phyloP scores from a whole-genome alignment of 2,797 vertebrate species.

The Lagocephalus sceleratus region DNA sequence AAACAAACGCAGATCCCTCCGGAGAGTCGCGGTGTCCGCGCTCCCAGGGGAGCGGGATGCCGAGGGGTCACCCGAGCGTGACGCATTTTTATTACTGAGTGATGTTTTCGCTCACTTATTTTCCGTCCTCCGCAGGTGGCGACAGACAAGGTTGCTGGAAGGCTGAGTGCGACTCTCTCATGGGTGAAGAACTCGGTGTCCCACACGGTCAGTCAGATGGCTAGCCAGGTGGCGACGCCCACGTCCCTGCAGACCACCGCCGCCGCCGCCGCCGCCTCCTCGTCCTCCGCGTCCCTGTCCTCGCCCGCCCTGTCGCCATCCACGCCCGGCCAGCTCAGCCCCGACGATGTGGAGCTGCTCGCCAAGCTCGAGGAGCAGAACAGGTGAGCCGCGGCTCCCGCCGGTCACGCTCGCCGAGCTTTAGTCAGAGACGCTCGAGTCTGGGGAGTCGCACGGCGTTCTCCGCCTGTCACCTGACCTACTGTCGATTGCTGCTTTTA shows the following conservation, averaged over 20 bases:
- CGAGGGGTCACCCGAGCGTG: neutral
- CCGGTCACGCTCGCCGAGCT: too few species aligned
- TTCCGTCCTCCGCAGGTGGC: slow-evolving; percentile 84
- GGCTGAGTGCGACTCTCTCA: slow-evolving; percentile 99
- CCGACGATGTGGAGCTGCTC: slow-evolving; percentile 91
- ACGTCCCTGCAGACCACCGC: slow-evolving; percentile 79
- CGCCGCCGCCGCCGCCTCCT: slow-evolving; percentile 84
- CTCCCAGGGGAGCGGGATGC: neutral
- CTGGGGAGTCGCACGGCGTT: too few species aligned
- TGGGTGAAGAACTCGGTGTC: slow-evolving; percentile 99
- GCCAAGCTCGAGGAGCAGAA: slow-evolving; percentile 98
- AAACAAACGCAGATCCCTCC: neutral
- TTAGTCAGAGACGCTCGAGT: too few species aligned
- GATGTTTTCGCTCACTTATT: neutral
- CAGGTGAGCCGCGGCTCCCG: slow-evolving; percentile 85
- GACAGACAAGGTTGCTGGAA: slow-evolving; percentile 97
- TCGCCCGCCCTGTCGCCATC: slow-evolving; percentile 83
- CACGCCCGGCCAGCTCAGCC: slow-evolving; percentile 88
- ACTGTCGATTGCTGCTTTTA: too few species aligned
- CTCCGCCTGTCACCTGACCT: too few species aligned
- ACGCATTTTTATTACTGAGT: neutral
- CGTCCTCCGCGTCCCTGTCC: slow-evolving; percentile 87
- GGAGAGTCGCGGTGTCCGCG: neutral
- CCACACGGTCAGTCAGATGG: slow-evolving; percentile 99
- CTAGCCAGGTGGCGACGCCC: slow-evolving; percentile 97